A percentile compares a stretch with the other conserved stretches of the same genome.
phyloP scores from a whole-genome alignment of 2,888 invertebrate genomes.

The Thumatha senex region DNA sequence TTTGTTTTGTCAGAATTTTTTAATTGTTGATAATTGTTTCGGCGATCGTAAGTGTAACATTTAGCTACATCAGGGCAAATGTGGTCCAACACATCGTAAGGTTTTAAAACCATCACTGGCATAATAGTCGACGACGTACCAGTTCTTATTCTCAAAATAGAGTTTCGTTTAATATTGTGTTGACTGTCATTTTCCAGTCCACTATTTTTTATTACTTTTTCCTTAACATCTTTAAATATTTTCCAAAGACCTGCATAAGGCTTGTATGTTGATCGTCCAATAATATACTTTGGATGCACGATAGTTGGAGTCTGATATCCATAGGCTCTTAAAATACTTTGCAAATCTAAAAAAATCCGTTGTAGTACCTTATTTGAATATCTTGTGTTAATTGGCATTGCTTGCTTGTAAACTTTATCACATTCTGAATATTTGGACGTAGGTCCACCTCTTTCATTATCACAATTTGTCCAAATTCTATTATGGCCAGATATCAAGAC shows the following conservation, averaged over 20 bases:
- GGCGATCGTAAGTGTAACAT: background rate
- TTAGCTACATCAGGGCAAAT: background rate
- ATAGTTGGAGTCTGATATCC: too few relatives aligned
- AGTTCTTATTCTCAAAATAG: too few relatives aligned
- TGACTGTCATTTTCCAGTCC: too few relatives aligned
- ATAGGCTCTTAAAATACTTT: background rate
- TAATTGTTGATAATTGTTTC: background rate
- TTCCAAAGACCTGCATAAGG: too few relatives aligned
- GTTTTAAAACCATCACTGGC: too few relatives aligned
- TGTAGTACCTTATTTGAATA: background rate
- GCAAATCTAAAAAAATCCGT: background rate
- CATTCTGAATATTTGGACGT: background rate
- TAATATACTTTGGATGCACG: too few relatives aligned
- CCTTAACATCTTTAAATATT: background rate
- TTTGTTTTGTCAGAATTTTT: background rate
- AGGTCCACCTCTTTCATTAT: background rate
- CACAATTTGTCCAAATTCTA: background rate
- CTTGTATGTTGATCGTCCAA: too few relatives aligned
- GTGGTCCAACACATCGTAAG: background rate
- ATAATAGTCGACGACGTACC: too few relatives aligned
- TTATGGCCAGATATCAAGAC: background rate
- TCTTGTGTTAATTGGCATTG: background rate
- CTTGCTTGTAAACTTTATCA: background rate
- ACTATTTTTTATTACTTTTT: too few relatives aligned
- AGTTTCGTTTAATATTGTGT: too few relatives aligned